These are phyloP conservation scores for Meta bourneti DNA, from an alignment of 2,888 invertebrate species.

Conservation along the genomic window DNA sequence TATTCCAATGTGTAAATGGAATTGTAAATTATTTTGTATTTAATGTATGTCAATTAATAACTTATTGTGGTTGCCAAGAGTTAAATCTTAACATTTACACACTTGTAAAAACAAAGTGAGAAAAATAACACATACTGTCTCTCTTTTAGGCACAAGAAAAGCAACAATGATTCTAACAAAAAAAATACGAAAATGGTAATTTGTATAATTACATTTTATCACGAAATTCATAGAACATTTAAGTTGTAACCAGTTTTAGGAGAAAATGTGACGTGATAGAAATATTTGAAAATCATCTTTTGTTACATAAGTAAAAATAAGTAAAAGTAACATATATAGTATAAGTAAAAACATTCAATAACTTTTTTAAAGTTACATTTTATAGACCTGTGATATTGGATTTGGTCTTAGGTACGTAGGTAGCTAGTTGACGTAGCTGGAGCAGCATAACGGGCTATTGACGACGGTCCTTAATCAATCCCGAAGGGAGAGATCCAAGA, in stretches of 20 bases:
- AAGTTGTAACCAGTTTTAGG: too few species aligned
- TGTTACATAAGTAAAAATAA: not conserved
- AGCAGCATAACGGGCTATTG: not conserved
- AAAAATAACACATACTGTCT: not conserved
- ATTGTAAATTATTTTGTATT: not conserved
- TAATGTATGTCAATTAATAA: not conserved
- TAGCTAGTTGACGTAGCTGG: too few species aligned
- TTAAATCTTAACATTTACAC: too few species aligned
- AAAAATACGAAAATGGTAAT: not conserved
- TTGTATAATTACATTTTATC: not conserved
- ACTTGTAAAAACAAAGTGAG: not conserved
- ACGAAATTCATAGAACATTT: not conserved
- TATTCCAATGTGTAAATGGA: not conserved
- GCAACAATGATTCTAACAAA: not conserved
- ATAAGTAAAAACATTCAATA: too few species aligned
- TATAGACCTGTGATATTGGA: too few species aligned
- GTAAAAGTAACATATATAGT: too few species aligned
- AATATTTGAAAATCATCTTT: not conserved
- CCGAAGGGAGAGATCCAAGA: too few species aligned
- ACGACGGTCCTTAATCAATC: too few species aligned
- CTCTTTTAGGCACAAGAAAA: not conserved
- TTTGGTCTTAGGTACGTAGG: too few species aligned
- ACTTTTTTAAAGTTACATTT: too few species aligned
- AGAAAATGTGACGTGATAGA: not conserved
- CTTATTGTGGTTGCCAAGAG: not conserved